A percentile compares a stretch with the other conserved stretches of the same genome.
phyloP scores from a whole-genome alignment of 2,888 invertebrate genomes.

The Lasioglossum villosulum region DNA sequence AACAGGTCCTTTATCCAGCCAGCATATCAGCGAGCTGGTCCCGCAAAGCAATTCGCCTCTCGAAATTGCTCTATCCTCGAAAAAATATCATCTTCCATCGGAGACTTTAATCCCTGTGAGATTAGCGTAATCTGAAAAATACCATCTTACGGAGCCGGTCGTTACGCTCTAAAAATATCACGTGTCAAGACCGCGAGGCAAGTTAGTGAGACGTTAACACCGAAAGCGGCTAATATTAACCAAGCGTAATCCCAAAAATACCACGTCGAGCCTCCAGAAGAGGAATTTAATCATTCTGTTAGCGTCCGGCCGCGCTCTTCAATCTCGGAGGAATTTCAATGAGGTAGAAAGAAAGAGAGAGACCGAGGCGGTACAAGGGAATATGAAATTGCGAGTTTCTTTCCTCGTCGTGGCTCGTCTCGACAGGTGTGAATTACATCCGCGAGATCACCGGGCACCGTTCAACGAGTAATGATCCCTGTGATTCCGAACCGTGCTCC shows the following conservation, averaged over 20 bases:
- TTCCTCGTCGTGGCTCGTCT: not conserved
- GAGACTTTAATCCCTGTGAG: not conserved
- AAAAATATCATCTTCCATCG: not conserved
- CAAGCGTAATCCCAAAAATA: not conserved
- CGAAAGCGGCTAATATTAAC: not conserved
- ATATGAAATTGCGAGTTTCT: not conserved
- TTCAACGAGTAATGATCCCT: constrained; percentile 41
- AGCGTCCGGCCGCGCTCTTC: not conserved
- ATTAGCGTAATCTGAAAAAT: not conserved
- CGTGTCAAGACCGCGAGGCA: not conserved
- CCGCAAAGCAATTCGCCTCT: not conserved
- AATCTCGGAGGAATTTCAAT: constrained; percentile 3
- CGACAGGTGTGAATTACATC: constrained; percentile 32
- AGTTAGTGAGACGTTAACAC: constrained; percentile 7
- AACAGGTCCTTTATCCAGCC: not conserved
- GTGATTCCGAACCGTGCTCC: constrained; percentile 21
- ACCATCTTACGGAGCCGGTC: not conserved
- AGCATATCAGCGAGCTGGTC: not conserved
- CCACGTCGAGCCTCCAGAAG: not conserved
- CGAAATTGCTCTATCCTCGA: not conserved
- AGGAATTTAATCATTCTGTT: constrained; percentile 5
- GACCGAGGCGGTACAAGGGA: not conserved
- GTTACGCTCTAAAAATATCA: not conserved
- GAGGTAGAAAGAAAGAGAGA: not conserved
- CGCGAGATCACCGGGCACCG: constrained; percentile 7